phyloP scores from a whole-genome alignment of 2,888 invertebrate genomes.

The Erebia epiphron region DNA sequence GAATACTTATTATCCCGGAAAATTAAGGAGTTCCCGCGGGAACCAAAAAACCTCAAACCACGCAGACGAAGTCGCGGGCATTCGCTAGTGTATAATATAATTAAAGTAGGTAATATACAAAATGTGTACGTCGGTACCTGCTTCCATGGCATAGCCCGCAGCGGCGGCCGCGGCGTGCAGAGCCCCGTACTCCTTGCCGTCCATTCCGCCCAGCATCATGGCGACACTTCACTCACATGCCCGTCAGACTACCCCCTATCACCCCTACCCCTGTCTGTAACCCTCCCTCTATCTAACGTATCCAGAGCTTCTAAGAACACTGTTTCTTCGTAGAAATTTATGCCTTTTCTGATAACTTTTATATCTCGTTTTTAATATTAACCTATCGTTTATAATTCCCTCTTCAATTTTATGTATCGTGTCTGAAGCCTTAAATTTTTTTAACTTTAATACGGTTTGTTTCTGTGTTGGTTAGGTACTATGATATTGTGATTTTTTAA shows the following conservation, averaged over 20 bases:
- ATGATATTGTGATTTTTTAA: neutral
- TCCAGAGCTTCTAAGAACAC: no score
- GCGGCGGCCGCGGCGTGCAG: constrained; percentile 75
- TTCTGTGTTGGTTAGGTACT: neutral
- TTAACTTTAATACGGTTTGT: no score
- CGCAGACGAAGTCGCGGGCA: no score
- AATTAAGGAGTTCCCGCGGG: no score
- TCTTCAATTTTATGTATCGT: no score
- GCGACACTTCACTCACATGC: constrained; percentile 39
- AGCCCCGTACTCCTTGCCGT: constrained; percentile 80
- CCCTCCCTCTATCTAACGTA: neutral
- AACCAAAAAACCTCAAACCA: no score
- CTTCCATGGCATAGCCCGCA: constrained; percentile 72
- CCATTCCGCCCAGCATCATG: constrained; percentile 77
- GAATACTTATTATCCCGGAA: no score
- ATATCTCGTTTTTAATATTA: neutral
- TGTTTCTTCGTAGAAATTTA: no score
- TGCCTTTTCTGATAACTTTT: neutral
- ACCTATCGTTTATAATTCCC: neutral
- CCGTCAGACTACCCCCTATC: constrained; percentile 16
- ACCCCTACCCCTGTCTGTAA: neutral
- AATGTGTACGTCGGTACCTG: constrained; percentile 53
- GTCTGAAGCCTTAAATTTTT: no score
- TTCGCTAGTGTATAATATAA: no score
- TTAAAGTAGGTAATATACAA: no score